These are phyloP conservation scores for Abramis brama DNA, from an alignment of 2,113 vertebrate genomes.

Conservation along the genomic window DNA sequence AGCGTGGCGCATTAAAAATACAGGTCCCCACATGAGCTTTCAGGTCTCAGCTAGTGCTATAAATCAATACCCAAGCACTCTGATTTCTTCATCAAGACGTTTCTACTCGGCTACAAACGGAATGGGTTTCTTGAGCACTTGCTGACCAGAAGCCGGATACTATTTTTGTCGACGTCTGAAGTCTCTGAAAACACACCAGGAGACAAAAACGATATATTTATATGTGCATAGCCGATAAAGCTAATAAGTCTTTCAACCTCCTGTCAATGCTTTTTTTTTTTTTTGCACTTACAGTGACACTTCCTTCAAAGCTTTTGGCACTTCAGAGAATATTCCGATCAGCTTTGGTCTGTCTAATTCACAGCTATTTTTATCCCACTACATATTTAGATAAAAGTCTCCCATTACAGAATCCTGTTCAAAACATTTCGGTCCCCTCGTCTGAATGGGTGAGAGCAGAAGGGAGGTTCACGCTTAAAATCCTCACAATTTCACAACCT, in stretches of 20 bases:
- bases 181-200: background rate
- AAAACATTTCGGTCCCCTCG: conserved; percentile 52
- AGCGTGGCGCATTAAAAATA: conserved; percentile 62
- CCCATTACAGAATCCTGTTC: conserved; percentile 2
- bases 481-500: conserved; percentile 42
- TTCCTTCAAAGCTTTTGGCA: conserved; percentile 9
- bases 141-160: conserved; percentile 61
- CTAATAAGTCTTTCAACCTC: conserved; percentile 9
- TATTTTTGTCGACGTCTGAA: conserved; percentile 42
- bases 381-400: conserved; percentile 42
- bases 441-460: conserved; percentile 36
- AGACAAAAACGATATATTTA: conserved; percentile 13
- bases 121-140: conserved; percentile 45
- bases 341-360: conserved; percentile 20
- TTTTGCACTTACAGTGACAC: background rate
- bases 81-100: conserved; percentile 66
- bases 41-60: conserved; percentile 46
- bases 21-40: conserved; percentile 55
- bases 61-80: conserved; percentile 64
- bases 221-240: background rate
- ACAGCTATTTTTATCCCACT: conserved; percentile 30
- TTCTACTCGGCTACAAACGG: conserved; percentile 51
- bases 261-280: background rate
- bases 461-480: conserved; percentile 24
- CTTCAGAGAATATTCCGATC: conserved; percentile 19